Evolutionary conservation across 2,113 vertebrate species (phyloP).

Genomic region (Erythrocercus mccallii): DNA sequence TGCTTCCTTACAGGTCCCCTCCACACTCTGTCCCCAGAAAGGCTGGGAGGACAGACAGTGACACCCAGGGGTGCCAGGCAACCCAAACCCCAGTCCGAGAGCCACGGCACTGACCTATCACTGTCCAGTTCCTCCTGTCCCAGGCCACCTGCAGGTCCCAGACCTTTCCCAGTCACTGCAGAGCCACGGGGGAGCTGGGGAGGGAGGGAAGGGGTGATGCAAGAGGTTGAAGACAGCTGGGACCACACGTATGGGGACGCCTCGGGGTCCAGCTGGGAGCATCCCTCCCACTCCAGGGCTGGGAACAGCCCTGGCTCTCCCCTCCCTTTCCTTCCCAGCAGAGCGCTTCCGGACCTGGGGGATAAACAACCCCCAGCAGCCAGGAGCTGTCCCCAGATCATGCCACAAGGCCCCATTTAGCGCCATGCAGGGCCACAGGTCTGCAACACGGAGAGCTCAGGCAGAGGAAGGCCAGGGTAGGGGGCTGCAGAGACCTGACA

Average conservation of each 20-base stretch:
- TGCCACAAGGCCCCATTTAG: rapidly evolving
- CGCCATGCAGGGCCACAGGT: rapidly evolving
- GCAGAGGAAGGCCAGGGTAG: rapidly evolving
- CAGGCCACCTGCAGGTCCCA: neutral
- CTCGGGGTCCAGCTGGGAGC: neutral
- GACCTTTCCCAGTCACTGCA: neutral
- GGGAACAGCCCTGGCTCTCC: neutral
- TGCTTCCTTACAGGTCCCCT: neutral
- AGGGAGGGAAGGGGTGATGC: rapidly evolving
- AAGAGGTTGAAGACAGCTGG: rapidly evolving
- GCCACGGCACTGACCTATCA: neutral
- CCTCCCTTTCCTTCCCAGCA: slow-evolving; percentile 44
- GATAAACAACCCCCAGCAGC: neutral
- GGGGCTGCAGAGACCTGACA: neutral
- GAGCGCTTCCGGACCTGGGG: neutral
- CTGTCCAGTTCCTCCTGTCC: neutral
- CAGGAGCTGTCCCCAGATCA: rapidly evolving
- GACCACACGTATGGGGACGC: rapidly evolving
- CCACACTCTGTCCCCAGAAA: rapidly evolving
- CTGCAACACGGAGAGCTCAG: rapidly evolving
- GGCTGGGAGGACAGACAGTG: neutral
- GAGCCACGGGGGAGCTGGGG: neutral
- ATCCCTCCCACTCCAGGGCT: rapidly evolving
- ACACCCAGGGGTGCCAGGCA: neutral
- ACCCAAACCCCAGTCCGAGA: neutral